Evolutionary conservation across 2,888 invertebrate species (phyloP), one percentile per base, ranked within the genome.

Genomic region (Chelonus formosanus): DNA sequence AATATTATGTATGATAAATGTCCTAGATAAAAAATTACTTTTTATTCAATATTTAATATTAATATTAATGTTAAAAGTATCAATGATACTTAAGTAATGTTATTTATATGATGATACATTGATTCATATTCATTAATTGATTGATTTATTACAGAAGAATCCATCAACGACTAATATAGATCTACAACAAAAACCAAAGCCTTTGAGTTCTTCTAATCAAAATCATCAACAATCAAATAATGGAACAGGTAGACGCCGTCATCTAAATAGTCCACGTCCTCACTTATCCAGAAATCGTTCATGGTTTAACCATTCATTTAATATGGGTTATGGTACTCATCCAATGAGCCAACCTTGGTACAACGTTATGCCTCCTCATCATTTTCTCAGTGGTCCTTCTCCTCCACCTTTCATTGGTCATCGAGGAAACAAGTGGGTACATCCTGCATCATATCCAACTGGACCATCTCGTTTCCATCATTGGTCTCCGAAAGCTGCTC

Each of bases 391-490:
- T 67, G 81, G 81, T 7, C 81, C 81, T 40, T 81, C 82, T 5
- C 78, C 82, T 10, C 81, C 82, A n/a, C 81, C 82, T n/a, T 82
- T 81, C 53, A 77, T 81, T 63, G 78, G 80, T 55, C 81, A 80
- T 56, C 75, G 82, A 48, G 79, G 77, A 44, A 81, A 77, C 67
- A 82, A 82, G 68, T 82, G 82, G 82, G 72, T 79, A 32, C 80
- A 82, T 70, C 81, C 80, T 52, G 74, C 80, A 52, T 79, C 81
- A 61, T 81, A 79, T 71, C 77, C 81, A 10, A 72, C 78, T 65
- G 82, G 81, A 70, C 79, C 81, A 40, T 73, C 81, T 53, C 81
- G 82, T 76, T 82, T 82, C 68, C 82, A 82, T 60, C 82, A 81
- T 57, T 82, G 81, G 82, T 80, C 82, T 58, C 79, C 80, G 8